phyloP scores from a whole-genome alignment of 2,797 vertebrate genomes.

The Thripadectes ignobilis region DNA sequence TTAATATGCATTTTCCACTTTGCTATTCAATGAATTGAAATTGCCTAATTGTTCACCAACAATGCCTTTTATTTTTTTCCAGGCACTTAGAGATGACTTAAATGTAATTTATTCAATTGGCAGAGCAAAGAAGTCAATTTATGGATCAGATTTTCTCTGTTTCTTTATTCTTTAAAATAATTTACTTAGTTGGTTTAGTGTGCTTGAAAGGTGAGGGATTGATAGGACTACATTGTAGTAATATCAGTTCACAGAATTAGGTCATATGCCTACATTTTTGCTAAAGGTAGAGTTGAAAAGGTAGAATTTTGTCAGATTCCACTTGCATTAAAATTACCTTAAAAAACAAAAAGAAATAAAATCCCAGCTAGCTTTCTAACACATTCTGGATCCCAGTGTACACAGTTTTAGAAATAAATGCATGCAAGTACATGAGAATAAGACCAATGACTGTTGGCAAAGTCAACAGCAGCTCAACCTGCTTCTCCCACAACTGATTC shows the following conservation, averaged over 20 bases:
- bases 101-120: slow-evolving; percentile 73
- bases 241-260: slow-evolving; percentile 39
- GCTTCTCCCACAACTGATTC: background rate
- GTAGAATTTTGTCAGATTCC: slow-evolving; percentile 26
- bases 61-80: slow-evolving; percentile 65
- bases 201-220: slow-evolving; percentile 65
- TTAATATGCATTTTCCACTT: slow-evolving; percentile 45
- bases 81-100: slow-evolving; percentile 71
- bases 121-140: slow-evolving; percentile 76
- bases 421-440: background rate
- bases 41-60: slow-evolving; percentile 68
- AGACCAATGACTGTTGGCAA: background rate
- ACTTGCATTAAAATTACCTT: background rate
- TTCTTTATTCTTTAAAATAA: slow-evolving; percentile 69
- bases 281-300: slow-evolving; percentile 53
- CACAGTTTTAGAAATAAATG: background rate
- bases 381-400: background rate
- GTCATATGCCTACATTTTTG: background rate
- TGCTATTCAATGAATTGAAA: slow-evolving; percentile 45
- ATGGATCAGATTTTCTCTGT: slow-evolving; percentile 67
- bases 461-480: background rate
- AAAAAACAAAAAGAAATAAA: background rate
- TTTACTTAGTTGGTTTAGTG: slow-evolving; percentile 66
- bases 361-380: background rate
- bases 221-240: slow-evolving; percentile 51